A percentile compares a stretch with the other conserved stretches of the same genome.
These are phyloP conservation scores for Heliconius hermathena DNA, from an alignment of 1,140 invertebrate genomes.

Conservation along the genomic window DNA sequence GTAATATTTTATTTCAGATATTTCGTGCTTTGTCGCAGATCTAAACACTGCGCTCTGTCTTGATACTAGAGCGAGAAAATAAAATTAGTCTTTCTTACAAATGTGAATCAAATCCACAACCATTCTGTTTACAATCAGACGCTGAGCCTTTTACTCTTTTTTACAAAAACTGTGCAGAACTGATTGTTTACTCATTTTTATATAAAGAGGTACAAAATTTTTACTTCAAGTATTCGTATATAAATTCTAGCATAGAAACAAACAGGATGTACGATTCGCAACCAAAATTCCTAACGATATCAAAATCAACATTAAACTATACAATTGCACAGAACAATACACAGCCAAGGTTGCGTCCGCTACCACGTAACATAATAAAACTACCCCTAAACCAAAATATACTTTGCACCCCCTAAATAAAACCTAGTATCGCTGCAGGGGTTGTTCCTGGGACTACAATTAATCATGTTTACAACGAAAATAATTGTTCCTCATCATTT, in stretches of 20 bases:
- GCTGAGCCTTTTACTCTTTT: too few relatives aligned
- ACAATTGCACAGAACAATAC: slow-evolving; percentile 10
- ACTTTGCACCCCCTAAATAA: slow-evolving; percentile 12
- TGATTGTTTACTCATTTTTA: too few relatives aligned
- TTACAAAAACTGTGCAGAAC: too few relatives aligned
- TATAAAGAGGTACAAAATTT: too few relatives aligned
- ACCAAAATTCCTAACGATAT: not conserved
- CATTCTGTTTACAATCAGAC: too few relatives aligned
- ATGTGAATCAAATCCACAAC: too few relatives aligned
- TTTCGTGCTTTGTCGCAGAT: too few relatives aligned
- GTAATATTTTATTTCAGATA: too few relatives aligned
- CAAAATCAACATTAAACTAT: not conserved
- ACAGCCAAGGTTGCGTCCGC: slow-evolving; percentile 3
- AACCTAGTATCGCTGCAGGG: not conserved
- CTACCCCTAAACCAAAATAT: slow-evolving; percentile 11
- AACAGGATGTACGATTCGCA: not conserved
- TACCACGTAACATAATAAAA: slow-evolving; percentile 1
- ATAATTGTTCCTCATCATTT: slow-evolving; percentile 56
- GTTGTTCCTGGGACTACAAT: slow-evolving; percentile 35
- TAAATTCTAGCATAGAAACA: not conserved
- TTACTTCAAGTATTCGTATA: not conserved
- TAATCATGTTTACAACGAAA: slow-evolving; percentile 62
- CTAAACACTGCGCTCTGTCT: too few relatives aligned
- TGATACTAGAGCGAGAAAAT: too few relatives aligned
- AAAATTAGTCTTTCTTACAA: too few relatives aligned